Evolutionary conservation across 1,140 invertebrate genomes (phyloP).

Genomic region (Bombus pyrosoma): DNA sequence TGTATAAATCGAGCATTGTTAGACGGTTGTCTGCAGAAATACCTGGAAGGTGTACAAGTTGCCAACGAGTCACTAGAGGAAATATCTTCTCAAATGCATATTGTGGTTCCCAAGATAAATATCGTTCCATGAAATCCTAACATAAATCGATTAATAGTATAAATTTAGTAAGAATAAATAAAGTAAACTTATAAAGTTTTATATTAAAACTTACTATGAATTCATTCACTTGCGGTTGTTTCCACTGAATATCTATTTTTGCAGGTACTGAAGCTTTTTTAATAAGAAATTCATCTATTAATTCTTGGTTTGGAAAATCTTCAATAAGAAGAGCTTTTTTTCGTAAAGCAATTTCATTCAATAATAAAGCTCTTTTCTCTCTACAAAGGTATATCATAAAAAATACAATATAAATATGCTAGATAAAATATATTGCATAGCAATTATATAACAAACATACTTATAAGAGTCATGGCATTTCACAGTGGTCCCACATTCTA

Average conservation of each 20-base stretch:
- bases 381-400: slow-evolving; percentile 77
- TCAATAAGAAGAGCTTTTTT: slow-evolving; percentile 86
- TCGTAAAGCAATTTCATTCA: slow-evolving; percentile 87
- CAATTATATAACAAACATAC: slow-evolving; percentile 72
- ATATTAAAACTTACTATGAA: slow-evolving; percentile 84
- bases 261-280: slow-evolving; percentile 80
- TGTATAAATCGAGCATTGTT: slow-evolving; percentile 69
- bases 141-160: slow-evolving; percentile 66
- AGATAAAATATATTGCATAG: not conserved
- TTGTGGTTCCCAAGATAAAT: slow-evolving; percentile 88
- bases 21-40: slow-evolving; percentile 60
- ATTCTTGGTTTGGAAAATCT: slow-evolving; percentile 87
- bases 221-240: slow-evolving; percentile 86
- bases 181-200: slow-evolving; percentile 12
- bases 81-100: slow-evolving; percentile 91
- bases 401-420: slow-evolving; percentile 21
- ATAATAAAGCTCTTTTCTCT: slow-evolving; percentile 84
- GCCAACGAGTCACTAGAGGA: slow-evolving; percentile 89
- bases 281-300: slow-evolving; percentile 89
- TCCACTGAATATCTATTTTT: slow-evolving; percentile 84
- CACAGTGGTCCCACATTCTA: slow-evolving; percentile 83
- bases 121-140: slow-evolving; percentile 86
- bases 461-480: slow-evolving; percentile 86
- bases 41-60: slow-evolving; percentile 81
- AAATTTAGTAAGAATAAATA: not conserved